Conservation (phyloP, 2,797 vertebrate species). For the Yasuhikotakia modesta region DNA sequence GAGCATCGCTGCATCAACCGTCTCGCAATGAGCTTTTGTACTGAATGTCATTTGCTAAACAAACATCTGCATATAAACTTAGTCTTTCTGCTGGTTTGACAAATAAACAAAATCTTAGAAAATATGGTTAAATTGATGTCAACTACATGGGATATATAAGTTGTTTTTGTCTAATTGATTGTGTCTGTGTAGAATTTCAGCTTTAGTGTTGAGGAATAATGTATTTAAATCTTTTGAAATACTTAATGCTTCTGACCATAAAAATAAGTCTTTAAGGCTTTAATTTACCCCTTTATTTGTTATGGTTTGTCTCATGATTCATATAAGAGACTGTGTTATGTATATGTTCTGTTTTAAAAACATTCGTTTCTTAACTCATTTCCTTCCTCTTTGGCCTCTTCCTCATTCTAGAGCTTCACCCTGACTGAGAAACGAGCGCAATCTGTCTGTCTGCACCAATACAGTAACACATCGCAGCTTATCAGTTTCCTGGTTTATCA, state of each 20-base stretch:
- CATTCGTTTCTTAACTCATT: slow-evolving; percentile 53
- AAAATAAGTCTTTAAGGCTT: not conserved
- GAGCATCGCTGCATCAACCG: not conserved
- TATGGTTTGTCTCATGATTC: not conserved
- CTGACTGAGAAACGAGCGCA: slow-evolving; percentile 48
- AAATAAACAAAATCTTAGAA: slow-evolving; percentile 16
- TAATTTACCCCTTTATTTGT: not conserved
- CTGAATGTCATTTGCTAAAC: slow-evolving; percentile 19
- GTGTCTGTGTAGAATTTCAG: not conserved
- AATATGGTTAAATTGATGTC: not conserved
- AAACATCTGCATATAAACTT: slow-evolving; percentile 15
- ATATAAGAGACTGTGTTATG: not conserved
- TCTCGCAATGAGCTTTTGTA: slow-evolving; percentile 19
- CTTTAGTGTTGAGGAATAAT: not conserved
- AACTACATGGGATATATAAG: not conserved
- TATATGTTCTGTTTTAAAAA: slow-evolving; percentile 32
- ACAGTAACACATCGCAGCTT: not conserved
- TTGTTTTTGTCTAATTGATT: not conserved
- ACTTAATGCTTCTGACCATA: not conserved
- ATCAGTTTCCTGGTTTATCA: not conserved
- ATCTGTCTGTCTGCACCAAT: slow-evolving; percentile 15
- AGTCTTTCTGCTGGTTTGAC: not conserved
- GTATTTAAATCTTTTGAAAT: not conserved
- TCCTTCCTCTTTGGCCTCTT: slow-evolving; percentile 58
- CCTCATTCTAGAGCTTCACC: slow-evolving; percentile 50